Percentiles rank a stretch among this genome's conserved stretches.
Evolutionary conservation across 2,888 invertebrate genomes (phyloP).

Genomic region (Colletes collaris): DNA sequence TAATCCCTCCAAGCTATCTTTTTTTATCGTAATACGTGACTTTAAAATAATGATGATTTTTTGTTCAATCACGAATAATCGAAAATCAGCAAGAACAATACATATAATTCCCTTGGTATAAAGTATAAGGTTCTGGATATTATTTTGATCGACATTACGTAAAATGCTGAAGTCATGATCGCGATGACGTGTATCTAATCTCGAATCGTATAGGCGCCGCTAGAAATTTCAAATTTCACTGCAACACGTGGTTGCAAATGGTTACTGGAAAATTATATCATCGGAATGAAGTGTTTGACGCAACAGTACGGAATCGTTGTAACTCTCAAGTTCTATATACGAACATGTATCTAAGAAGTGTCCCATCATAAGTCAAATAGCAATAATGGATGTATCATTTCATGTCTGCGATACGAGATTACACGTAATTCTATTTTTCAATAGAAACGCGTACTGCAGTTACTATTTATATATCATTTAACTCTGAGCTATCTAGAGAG

Average conservation of each 20-base stretch:
- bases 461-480: not conserved
- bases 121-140: not conserved
- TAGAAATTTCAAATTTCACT: not conserved
- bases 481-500: not conserved
- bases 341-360: no score
- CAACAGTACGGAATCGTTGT: not conserved
- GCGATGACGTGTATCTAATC: conserved; percentile 11
- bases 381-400: no score
- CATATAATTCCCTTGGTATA: not conserved
- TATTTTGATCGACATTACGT: not conserved
- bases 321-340: not conserved
- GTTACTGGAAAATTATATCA: not conserved
- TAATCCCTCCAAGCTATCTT: no score
- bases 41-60: no score
- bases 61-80: not conserved
- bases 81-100: not conserved
- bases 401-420: no score
- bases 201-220: not conserved
- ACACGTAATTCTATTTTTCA: no score
- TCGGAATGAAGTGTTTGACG: not conserved
- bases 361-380: no score
- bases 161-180: not conserved
- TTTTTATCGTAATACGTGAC: no score
- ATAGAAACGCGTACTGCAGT: not conserved
- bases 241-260: not conserved